phyloP scores from a whole-genome alignment of 1,140 invertebrate species.

The Sycophaga agraensis region DNA sequence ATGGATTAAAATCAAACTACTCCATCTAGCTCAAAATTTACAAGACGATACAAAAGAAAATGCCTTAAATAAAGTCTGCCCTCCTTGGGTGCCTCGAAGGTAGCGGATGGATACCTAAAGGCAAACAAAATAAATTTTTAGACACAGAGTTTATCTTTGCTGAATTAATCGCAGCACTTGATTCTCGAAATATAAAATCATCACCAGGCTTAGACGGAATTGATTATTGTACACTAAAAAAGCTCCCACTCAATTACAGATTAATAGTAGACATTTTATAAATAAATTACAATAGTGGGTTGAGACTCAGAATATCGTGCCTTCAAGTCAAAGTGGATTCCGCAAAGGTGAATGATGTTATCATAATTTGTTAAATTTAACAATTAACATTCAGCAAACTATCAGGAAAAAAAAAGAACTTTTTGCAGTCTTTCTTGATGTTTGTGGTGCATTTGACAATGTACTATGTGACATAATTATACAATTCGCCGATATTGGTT shows the following conservation, averaged over 20 bases:
- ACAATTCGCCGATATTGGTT: neutral
- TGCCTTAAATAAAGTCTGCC: neutral
- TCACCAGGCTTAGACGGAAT: neutral
- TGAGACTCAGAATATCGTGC: neutral
- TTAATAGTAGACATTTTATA: neutral
- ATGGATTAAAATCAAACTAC: neutral
- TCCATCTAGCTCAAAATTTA: neutral
- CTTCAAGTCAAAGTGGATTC: neutral
- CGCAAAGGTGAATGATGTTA: neutral
- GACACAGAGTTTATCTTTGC: neutral
- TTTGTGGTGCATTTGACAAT: neutral
- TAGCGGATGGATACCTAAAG: neutral
- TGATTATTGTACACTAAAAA: neutral
- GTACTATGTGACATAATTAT: neutral
- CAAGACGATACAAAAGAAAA: neutral
- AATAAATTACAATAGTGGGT: neutral
- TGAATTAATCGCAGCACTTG: neutral
- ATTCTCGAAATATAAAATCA: neutral
- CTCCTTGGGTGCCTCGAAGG: neutral
- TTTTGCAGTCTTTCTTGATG: constrained; percentile 1
- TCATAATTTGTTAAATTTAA: neutral
- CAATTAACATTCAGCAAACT: neutral
- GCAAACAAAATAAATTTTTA: neutral
- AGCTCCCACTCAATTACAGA: neutral
- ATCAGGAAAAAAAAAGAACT: neutral